Evolutionary conservation across 2,888 invertebrate genomes (phyloP), one percentile per base, ranked within the genome.

Genomic region (Dendrolimus pini): DNA sequence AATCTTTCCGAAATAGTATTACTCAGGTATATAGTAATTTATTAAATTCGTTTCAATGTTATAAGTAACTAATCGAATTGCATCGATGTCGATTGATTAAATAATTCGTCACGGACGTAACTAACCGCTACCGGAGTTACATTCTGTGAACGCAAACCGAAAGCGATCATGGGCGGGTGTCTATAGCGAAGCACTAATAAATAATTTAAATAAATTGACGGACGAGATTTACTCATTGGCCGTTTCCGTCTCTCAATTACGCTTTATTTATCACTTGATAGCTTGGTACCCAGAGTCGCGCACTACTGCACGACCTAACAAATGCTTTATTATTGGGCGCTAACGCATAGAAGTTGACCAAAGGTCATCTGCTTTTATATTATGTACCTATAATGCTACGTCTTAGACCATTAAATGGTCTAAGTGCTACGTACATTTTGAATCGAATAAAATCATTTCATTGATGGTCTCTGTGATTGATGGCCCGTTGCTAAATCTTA

Each of bases 131-230:
- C 88, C 87, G 86, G 81, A 75, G 74, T 70, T 72, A 66, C 65
- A 9, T 78, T 77, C 80, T 82, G 85, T 82, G 85, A 86, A 83
- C 84, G 80, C 69, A 71, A 75, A 71, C 82, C 82, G 83, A 81
- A 85, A 85, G 76, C 84, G 87, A 88, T 86, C 86, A 79, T 80
- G 83, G 63, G 74, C 85, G 87, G 88, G 89, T 89, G 89, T 89
- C 89, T 89, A 89, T 89, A 87, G 84, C 85, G 80, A 82, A 79
- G 78, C 89, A 89, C 89, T 90, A 90, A 90, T 90, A 90, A 90
- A 90, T 90, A 88, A 90, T 90, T 90, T 89, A 86, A 90, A 89
- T 87, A 89, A 90, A 90, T 90, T 90, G 90, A 89, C 89, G 89
- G 89, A 88, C 88, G 90, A 89, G 89, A 90, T 90, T 90, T 90